Base-by-base conservation (phyloP, 2,113 vertebrate genomes). In the Myrmecobius fasciatus region DNA sequence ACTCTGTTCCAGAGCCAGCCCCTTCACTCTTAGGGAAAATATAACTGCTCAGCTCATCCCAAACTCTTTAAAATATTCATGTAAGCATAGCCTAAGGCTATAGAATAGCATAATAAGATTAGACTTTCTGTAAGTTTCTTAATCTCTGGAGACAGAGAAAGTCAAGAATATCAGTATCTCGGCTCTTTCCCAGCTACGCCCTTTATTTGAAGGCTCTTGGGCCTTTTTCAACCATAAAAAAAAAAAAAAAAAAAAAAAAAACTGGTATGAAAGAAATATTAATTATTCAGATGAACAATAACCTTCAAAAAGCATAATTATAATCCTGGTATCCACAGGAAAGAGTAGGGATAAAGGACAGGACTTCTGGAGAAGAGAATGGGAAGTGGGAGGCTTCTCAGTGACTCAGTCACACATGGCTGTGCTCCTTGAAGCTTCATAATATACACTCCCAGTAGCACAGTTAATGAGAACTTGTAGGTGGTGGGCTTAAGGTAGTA, bases 61-160 rank as follows among this genome's bases (percentile, higher is more conserved):
- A 43, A 20, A 43, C n/a, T 43, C 67, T 83, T 83, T 83, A 83
- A 83, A 83, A 83, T 83, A 83, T 83, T 83, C 67, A 83, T 83
- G 67, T 83, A 83, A 83, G 67, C 67, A 83, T 83, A 83, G 67
- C 67, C n/a, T 83, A 83, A 83, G 67, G 67, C 67, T 43, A 83
- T 83, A 83, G 67, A 83, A 83, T 43, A 83, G 43, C n/a, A 83
- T 83, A 83, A 83, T 83, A 43, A 83, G 67, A 83, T 83, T 43
- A 83, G 67, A 83, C 67, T 83, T 43, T 83, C 67, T 83, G 17
- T 83, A 43, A 83, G n/a, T 83, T 75, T 83, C 67, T 83, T 83
- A n/a, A 83, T 83, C 67, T 83, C 67, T 43, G 20, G 67, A 83
- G 67, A 83, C 67, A 43, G 17, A 83, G 67, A 83, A 83, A 83